phyloP scores from a whole-genome alignment of 2,888 invertebrate species.

The Phyllotreta striolata region DNA sequence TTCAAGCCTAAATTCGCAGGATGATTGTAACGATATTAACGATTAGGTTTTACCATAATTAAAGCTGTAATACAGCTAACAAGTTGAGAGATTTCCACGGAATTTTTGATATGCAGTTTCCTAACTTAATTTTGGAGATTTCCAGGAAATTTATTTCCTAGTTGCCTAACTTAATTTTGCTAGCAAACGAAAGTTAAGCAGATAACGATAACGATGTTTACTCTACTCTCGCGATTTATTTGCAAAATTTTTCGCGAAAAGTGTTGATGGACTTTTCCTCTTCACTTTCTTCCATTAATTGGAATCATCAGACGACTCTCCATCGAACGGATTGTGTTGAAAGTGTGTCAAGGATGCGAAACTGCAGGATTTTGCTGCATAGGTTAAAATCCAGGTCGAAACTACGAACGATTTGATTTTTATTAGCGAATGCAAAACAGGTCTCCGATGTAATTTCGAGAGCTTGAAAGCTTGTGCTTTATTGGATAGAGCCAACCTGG shows the following conservation, averaged over 20 bases:
- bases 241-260: too few species aligned
- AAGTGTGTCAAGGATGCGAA: slow-evolving; percentile 20
- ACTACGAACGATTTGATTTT: slow-evolving; percentile 3
- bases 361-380: slow-evolving; percentile 12
- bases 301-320: slow-evolving; percentile 12
- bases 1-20: background rate
- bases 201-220: slow-evolving; percentile 25
- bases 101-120: too few species aligned
- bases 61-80: too few species aligned
- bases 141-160: too few species aligned
- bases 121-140: too few species aligned
- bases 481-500: too few species aligned
- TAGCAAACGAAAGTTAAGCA: slow-evolving; percentile 8
- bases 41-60: background rate
- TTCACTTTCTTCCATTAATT: background rate
- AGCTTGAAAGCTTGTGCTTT: too few species aligned
- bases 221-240: too few species aligned
- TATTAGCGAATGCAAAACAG: background rate
- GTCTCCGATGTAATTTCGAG: slow-evolving; percentile 1
- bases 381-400: slow-evolving; percentile 13
- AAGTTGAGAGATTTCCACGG: too few species aligned
- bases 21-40: too few species aligned
- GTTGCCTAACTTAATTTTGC: slow-evolving; percentile 12
- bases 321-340: slow-evolving; percentile 1
- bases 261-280: too few species aligned